A percentile compares a stretch with the other conserved stretches of the same genome.
Evolutionary conservation across 2,113 vertebrate species (phyloP).

Genomic region (Perca flavescens): DNA sequence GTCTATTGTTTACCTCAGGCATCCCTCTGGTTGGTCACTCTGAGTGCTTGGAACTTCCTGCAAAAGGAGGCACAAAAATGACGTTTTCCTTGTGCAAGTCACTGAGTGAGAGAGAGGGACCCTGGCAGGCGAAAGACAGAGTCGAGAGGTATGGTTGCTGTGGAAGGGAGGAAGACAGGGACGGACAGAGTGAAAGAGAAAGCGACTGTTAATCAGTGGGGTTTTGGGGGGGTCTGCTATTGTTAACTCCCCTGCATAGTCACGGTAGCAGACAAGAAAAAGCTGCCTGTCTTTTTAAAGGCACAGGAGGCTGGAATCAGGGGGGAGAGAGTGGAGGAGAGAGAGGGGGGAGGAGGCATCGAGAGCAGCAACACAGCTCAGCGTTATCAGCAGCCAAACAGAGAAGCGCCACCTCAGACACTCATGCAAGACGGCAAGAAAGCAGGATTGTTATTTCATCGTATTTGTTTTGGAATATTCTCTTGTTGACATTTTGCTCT

Average conservation of each 20-base stretch:
- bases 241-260: constrained; percentile 72
- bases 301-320: constrained; percentile 67
- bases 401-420: constrained; percentile 59
- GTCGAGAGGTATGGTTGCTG: constrained; percentile 1
- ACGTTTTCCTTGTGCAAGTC: constrained; percentile 20
- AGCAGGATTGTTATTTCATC: constrained; percentile 44
- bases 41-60: constrained; percentile 68
- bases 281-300: constrained; percentile 84
- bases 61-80: constrained; percentile 57
- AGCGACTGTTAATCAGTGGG: constrained; percentile 21
- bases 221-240: constrained; percentile 70
- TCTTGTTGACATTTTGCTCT: constrained; percentile 11
- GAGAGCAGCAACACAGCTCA: constrained; percentile 72
- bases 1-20: constrained; percentile 78
- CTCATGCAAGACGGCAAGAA: constrained; percentile 43
- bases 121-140: constrained; percentile 20
- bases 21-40: constrained; percentile 66
- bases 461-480: constrained; percentile 47
- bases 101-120: constrained; percentile 10
- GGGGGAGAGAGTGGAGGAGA: constrained; percentile 67
- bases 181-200: constrained; percentile 36
- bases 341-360: constrained; percentile 76
- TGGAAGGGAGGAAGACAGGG: constrained; percentile 1
- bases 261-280: constrained; percentile 51
- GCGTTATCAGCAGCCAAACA: constrained; percentile 70